phyloP scores from a whole-genome alignment of 2,113 vertebrate species.

The Hippocampus mohnikei region DNA sequence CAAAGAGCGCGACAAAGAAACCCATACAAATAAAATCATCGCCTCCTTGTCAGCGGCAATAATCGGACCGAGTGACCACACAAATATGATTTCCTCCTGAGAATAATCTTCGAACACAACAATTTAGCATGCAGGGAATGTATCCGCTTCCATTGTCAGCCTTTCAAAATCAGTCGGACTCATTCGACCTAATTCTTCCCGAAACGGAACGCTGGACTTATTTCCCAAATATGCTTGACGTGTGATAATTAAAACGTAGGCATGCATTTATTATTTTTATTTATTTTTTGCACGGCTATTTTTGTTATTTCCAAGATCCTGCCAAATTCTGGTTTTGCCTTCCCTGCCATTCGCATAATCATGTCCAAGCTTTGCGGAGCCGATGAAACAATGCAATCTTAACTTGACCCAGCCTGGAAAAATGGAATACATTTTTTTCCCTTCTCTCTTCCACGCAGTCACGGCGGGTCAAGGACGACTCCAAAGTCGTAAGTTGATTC shows the following conservation, averaged over 20 bases:
- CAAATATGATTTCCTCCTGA: neutral
- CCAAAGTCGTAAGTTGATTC: slow-evolving; percentile 68
- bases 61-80: neutral
- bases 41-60: neutral
- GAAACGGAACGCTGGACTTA: neutral
- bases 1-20: neutral
- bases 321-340: neutral
- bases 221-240: neutral
- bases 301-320: neutral
- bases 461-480: slow-evolving; percentile 86
- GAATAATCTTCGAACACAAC: neutral
- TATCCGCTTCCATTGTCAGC: neutral
- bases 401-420: neutral
- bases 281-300: too few species aligned
- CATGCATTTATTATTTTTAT: too few species aligned
- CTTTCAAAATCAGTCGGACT: neutral
- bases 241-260: neutral
- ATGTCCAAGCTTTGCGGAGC: neutral
- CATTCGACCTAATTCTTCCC: neutral
- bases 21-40: neutral
- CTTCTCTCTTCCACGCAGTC: slow-evolving; percentile 78
- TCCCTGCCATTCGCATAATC: neutral
- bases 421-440: slow-evolving; percentile 18
- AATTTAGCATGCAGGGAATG: neutral
- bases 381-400: neutral